Base-by-base conservation (phyloP, 2,888 invertebrate genomes). In the Malthinus flaveolus region DNA sequence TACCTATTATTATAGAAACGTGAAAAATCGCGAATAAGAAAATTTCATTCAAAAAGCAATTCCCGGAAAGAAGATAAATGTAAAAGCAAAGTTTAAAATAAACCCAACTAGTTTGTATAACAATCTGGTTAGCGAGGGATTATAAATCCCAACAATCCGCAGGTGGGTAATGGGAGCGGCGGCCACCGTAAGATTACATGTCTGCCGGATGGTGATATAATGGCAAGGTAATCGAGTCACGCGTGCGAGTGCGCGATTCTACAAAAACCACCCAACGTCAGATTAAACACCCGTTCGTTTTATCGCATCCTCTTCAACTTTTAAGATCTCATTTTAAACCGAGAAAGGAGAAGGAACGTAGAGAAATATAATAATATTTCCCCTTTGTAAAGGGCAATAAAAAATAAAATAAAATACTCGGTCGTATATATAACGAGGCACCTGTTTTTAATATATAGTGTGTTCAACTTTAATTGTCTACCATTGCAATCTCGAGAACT, bases 161-260 rank as follows among this genome's bases (percentile, higher is more conserved):
- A 75, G 72, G 73, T 73, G 71, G 71, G 71, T 72, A 71, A 66
- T 66, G 67, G 68, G 60, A 63, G 67, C 71, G 70, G 62, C 68
- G 66, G 69, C 71, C 69, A 74, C 71, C 73, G 70, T 75, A 74
- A 75, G 75, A 77, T 77, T 77, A 75, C 75, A 76, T 73, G 76
- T 76, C 76, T 73, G 66, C 68, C 66, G 72, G 72, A 75, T 76
- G 71, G 76, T 76, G 75, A 77, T 76, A 75, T 77, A 77, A 77
- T 75, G 73, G 73, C 70, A 59, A 59, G 60, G 71, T 76, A 77
- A 77, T 75, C 74, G 75, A 76, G 76, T 76, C 76, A 77, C 76
- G 76, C 75, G 72, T 74, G 67, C 70, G 57, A 58, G 51, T 55
- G 51, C 59, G 59, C n/a, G n/a, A n/a, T 47, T 56, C 56, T 42